Percentiles rank a stretch among this genome's conserved stretches.
Conservation (phyloP, 2,797 vertebrate species). For the Molossus molossus region DNA sequence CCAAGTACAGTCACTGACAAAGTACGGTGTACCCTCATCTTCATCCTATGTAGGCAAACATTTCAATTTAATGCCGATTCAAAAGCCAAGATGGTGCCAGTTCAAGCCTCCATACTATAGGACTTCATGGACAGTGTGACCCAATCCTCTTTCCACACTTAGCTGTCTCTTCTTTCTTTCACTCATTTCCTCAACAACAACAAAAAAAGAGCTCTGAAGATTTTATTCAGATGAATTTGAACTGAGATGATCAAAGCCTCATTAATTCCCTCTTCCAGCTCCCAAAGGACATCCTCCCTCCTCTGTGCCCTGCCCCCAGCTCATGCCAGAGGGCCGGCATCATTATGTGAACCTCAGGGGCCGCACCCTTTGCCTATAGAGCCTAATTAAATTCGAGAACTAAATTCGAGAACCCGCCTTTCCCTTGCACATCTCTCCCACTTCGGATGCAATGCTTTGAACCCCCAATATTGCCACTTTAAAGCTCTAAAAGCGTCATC, state of each 20-base stretch:
- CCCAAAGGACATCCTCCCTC: not conserved
- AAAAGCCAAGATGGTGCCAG: not conserved
- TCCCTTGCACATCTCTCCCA: accelerated
- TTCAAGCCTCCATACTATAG: not conserved
- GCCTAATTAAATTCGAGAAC: not conserved
- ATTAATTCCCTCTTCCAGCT: not conserved
- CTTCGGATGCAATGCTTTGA: not conserved
- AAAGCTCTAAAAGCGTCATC: too few relatives aligned
- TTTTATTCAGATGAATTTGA: not conserved
- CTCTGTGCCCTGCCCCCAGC: not conserved
- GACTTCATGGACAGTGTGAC: not conserved
- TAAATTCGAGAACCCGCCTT: not conserved
- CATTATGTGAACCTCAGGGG: accelerated
- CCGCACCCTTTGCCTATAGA: not conserved
- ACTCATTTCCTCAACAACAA: not conserved
- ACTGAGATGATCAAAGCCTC: not conserved
- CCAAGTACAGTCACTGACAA: not conserved
- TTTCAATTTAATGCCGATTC: not conserved
- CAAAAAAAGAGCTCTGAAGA: conserved; percentile 31
- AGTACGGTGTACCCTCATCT: not conserved
- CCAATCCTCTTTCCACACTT: not conserved
- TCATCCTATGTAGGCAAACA: not conserved
- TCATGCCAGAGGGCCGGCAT: accelerated
- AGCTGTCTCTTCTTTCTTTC: not conserved
- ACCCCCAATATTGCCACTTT: too few relatives aligned